These are phyloP conservation scores for Drosophila tanythrix DNA, from an alignment of 2,888 invertebrate species.

Conservation along the genomic window DNA sequence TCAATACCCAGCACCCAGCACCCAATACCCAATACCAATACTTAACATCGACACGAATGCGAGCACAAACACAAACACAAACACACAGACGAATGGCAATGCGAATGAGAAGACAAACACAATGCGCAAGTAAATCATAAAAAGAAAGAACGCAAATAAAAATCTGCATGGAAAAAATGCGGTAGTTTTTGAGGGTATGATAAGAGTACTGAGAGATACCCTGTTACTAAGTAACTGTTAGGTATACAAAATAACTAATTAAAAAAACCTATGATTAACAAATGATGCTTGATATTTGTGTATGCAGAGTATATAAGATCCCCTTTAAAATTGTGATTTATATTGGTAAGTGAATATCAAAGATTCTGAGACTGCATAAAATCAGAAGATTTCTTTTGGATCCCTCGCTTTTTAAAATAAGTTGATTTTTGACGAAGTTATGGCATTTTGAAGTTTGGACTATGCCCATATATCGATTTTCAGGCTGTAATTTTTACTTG, in stretches of 20 bases:
- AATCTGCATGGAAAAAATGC: slow-evolving; percentile 61
- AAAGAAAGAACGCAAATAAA: slow-evolving; percentile 34
- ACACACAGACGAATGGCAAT: slow-evolving; percentile 11
- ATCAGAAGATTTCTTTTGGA: background rate
- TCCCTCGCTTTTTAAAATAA: too few species aligned
- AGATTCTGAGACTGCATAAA: too few species aligned
- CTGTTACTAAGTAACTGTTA: slow-evolving; percentile 4
- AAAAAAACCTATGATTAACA: background rate
- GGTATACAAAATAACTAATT: background rate
- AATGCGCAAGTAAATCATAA: slow-evolving; percentile 71
- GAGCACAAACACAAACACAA: slow-evolving; percentile 14
- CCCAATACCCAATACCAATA: slow-evolving; percentile 18
- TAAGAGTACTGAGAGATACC: slow-evolving; percentile 1
- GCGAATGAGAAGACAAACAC: slow-evolving; percentile 58
- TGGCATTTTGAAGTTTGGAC: too few species aligned
- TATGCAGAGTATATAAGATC: background rate
- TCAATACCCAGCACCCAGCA: slow-evolving; percentile 5
- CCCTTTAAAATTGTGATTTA: background rate
- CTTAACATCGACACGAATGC: slow-evolving; percentile 8
- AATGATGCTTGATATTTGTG: background rate
- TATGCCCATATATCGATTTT: too few species aligned
- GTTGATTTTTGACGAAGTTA: too few species aligned
- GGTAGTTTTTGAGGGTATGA: background rate
- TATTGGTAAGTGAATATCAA: background rate
- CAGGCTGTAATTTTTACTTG: too few species aligned